Evolutionary conservation across 2,113 vertebrate species (phyloP), one percentile per base, ranked within the genome.

Genomic region (Oreochromis tanganicae): DNA sequence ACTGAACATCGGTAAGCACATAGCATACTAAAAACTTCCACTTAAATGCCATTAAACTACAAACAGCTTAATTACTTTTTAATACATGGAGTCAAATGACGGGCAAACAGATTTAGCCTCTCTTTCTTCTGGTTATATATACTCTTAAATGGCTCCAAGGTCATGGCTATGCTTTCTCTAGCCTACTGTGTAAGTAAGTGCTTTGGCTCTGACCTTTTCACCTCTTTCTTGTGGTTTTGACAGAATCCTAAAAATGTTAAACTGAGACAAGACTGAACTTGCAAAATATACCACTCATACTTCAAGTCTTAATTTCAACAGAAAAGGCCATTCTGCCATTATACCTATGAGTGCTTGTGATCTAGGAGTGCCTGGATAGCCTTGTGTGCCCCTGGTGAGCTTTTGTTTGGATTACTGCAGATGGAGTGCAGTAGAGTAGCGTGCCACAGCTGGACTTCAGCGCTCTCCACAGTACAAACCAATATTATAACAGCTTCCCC

Each of bases 401-500:
- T 91, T 89, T 84, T 85, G 81, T 92, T 94, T 87, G 85, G 73
- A 86, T 89, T 84, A 36, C 61, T 87, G 85, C 87, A 89, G 83
- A 85, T 32, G 87, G 85, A 93, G 89, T 75, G 84, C 59, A 68
- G 91, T 41, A 29, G 88, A 89, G 89, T 93, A 89, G 91, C 93
- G 90, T 94, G 91, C 92, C 88, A 86, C 86, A 85, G 91, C 87
- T 56, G 75, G 84, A 71, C 83, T 91, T 27, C 81, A 52, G 19
- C 5, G 1, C 87, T 86, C 82, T 83, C 88, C 80, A 4, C 86
- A 85, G 92, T 21, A 89, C 92, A 89, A 91, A 94, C 89, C 92
- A 94, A 94, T 93, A 94, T 96, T 94, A 88, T 91, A 95, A 89
- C 93, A 93, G 89, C 91, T 91, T 93, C 87, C 90, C 88, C 81